Base-by-base conservation (phyloP, 37 sponge, comb jelly and placozoan species). In the Beroe ovata region DNA sequence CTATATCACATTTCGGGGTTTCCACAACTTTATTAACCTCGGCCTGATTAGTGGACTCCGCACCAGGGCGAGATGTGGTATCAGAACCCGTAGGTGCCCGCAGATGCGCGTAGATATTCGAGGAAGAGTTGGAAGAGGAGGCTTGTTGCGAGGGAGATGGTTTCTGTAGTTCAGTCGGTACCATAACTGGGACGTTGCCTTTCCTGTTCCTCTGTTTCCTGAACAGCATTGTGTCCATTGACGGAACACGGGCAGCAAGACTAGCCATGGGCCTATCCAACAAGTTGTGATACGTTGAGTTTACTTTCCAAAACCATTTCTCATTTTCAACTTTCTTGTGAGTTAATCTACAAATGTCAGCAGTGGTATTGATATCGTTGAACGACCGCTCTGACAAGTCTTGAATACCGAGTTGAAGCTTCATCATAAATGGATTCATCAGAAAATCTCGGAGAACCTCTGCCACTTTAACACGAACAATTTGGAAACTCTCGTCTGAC, bases 261-360 rank as follows among this genome's bases (percentile, higher is more conserved):
- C 54, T 47, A 16, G 54, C 54, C 54, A 47, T 47, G 11, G 54
- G 54, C 11, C 54, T 47, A 11, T 66, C 33, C 29, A 66, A 66
- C 69, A 66, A 66, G 30, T 66, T 66, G 3, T 66, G 69, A 33
- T 66, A 14, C 18, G 36, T 66, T 2, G 69, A 66, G 34, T 66
- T 66, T 18, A 66, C 36, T 30, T 66, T 66, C 69, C 69, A 66
- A 26, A 29, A 66, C 36, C 69, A 66, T 11, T 34, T 32, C 14
- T 26, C 1, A 32, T 25, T 6, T 11, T 32, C 36, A 29, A 34
- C 33, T 14, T 8, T 33, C 35, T 66, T 66, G 3, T 66, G 69
- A 3, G 69, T 32, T 8, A 66, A 18, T 66, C 36, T 66, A 66
- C 69, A 66, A 1, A 32, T 30, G 30, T 61, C 28, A 20, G 63